Percentiles rank a stretch among this genome's conserved stretches.
Evolutionary conservation across 2,888 invertebrate species (phyloP).

Genomic region (Portevinia maculata): DNA sequence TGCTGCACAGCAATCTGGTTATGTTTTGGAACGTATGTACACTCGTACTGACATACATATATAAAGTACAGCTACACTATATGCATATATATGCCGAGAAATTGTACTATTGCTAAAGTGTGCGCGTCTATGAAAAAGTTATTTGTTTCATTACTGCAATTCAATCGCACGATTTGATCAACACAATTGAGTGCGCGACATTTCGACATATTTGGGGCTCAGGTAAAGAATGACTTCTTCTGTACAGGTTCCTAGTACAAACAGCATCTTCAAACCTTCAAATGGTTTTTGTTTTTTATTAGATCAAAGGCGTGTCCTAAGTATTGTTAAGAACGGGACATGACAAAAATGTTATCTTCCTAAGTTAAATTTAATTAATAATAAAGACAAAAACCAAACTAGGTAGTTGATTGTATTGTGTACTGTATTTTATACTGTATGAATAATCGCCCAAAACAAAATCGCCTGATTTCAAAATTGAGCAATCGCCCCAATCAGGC

Average conservation of each 20-base stretch:
- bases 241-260: not conserved
- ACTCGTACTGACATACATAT: not conserved
- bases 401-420: no score
- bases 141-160: conserved; percentile 4
- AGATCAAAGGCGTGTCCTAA: no score
- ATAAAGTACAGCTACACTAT: no score
- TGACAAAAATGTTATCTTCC: no score
- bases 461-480: no score
- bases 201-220: conserved; percentile 30
- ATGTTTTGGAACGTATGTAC: not conserved
- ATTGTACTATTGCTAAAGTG: conserved; percentile 7
- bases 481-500: no score
- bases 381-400: no score
- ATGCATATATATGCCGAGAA: not conserved
- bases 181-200: conserved; percentile 25
- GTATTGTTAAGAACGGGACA: no score
- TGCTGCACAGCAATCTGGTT: conserved; percentile 7
- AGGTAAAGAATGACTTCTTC: not conserved
- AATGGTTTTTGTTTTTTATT: not conserved
- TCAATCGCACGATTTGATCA: conserved; percentile 20
- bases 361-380: no score
- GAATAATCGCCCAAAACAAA: no score
- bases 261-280: not conserved
- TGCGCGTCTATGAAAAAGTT: conserved; percentile 7
- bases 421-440: no score